phyloP scores from a whole-genome alignment of 2,888 invertebrate species.

The Lottia scabra region DNA sequence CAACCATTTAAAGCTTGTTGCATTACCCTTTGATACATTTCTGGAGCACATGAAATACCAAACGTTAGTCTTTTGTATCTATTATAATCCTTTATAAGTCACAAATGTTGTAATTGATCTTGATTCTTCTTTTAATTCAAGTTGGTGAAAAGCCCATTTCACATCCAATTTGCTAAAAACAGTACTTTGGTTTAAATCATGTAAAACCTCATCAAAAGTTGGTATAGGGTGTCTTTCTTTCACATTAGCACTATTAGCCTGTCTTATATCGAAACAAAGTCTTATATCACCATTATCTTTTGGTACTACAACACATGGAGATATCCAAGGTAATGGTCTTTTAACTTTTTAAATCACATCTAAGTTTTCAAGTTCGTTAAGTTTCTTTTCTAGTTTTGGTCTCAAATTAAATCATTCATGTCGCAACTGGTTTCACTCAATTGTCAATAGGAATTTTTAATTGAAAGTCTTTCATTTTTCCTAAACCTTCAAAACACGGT shows the following conservation, averaged over 20 bases:
- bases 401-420: neutral
- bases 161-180: slow-evolving; percentile 36
- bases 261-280: slow-evolving; percentile 36
- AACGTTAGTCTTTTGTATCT: slow-evolving; percentile 20
- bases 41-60: slow-evolving; percentile 16
- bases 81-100: slow-evolving; percentile 20
- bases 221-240: slow-evolving; percentile 30
- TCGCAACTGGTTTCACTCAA: neutral
- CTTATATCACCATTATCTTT: slow-evolving; percentile 34
- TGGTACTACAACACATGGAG: slow-evolving; percentile 35
- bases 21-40: slow-evolving; percentile 31
- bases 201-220: slow-evolving; percentile 29
- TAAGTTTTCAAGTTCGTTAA: neutral
- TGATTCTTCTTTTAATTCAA: slow-evolving; percentile 26
- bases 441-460: slow-evolving; percentile 1
- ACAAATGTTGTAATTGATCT: slow-evolving; percentile 19
- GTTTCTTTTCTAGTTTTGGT: neutral
- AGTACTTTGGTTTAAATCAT: slow-evolving; percentile 28
- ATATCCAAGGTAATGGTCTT: neutral
- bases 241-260: slow-evolving; percentile 29
- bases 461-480: neutral
- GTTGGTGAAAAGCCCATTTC: slow-evolving; percentile 23
- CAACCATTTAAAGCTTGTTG: slow-evolving; percentile 22
- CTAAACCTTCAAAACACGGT: neutral
- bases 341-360: neutral